Percentiles rank a stretch among this genome's conserved stretches.
Conservation (phyloP, 2,888 invertebrate species). For the Julus scandinavius region DNA sequence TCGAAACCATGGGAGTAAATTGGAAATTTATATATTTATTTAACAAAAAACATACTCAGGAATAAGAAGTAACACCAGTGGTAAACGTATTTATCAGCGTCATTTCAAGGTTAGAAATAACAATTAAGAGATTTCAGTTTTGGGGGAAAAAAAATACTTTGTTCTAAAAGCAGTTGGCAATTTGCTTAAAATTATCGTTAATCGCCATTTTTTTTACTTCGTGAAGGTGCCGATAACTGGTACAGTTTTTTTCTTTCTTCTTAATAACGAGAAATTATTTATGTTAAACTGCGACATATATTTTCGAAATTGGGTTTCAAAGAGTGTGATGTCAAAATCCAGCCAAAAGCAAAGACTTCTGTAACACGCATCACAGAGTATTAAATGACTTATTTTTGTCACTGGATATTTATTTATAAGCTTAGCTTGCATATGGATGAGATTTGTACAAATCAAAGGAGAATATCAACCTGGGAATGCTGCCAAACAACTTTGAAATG, state of each 20-base stretch:
- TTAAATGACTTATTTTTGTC: background rate
- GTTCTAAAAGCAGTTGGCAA: too few species aligned
- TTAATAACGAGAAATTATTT: background rate
- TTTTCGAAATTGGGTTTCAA: background rate
- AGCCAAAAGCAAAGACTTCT: background rate
- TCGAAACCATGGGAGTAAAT: too few species aligned
- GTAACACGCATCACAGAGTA: background rate
- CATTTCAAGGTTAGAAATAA: too few species aligned
- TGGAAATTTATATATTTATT: too few species aligned
- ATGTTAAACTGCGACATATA: background rate
- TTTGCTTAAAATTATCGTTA: too few species aligned
- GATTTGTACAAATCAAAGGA: background rate
- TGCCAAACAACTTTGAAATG: background rate
- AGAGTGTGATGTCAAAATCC: background rate
- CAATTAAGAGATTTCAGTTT: too few species aligned
- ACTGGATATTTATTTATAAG: background rate
- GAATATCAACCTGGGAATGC: conserved; percentile 26
- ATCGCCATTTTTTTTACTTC: background rate
- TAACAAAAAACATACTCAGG: too few species aligned
- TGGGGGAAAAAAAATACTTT: too few species aligned
- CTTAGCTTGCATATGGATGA: conserved; percentile 20
- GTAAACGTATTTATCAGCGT: too few species aligned
- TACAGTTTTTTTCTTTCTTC: background rate
- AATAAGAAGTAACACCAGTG: too few species aligned
- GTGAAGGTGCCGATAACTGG: background rate